Evolutionary conservation across 2,888 invertebrate genomes (phyloP), one percentile per base, ranked within the genome.

Genomic region (Chloroclysta siterata): DNA sequence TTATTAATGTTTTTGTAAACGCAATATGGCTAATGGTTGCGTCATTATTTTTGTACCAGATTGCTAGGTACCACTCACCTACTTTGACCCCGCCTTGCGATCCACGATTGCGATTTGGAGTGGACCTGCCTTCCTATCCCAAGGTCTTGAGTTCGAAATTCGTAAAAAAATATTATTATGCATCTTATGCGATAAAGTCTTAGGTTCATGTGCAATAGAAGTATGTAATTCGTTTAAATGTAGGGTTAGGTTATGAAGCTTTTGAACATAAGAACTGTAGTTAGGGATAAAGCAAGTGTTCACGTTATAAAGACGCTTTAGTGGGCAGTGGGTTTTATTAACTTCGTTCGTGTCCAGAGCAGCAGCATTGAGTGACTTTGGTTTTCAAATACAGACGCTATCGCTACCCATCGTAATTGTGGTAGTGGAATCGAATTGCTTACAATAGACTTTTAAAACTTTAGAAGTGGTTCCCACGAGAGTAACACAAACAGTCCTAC

Each of bases 381-480:
- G 61, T 73, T 76, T 76, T 75, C 68, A 70, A 68, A 75, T 73
- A 58, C 46, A n/a, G 50, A 28, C 46, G 39, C 28, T 17, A 14
- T 33, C 48, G 39, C 15, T 58, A 33, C 53, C 50, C 29, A 53
- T 2, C 33, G 29, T 48, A 28, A 14, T 51, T 39, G 36, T 53
- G 44, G 51, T 17, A 46, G 50, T 51, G 46, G 36, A 59, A 66
- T 60, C 52, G 53, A 61, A 44, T 58, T 53, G 48, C 60, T 66
- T 66, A 58, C 62, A 56, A 69, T 72, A 59, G 71, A 71, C 68
- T 75, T 71, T 77, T 68, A 73, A 76, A 79, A 77, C 73, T 71
- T 61, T 69, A 60, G 62, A 79, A 84, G 81, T 75, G 77, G 75
- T 66, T 73, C 78, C 69, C 75, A 74, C 60, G 79, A 88, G 84